A percentile compares a stretch with the other conserved stretches of the same genome.
These are phyloP conservation scores for Pedionomus torquatus DNA, from an alignment of 2,113 vertebrate genomes.

Conservation along the genomic window DNA sequence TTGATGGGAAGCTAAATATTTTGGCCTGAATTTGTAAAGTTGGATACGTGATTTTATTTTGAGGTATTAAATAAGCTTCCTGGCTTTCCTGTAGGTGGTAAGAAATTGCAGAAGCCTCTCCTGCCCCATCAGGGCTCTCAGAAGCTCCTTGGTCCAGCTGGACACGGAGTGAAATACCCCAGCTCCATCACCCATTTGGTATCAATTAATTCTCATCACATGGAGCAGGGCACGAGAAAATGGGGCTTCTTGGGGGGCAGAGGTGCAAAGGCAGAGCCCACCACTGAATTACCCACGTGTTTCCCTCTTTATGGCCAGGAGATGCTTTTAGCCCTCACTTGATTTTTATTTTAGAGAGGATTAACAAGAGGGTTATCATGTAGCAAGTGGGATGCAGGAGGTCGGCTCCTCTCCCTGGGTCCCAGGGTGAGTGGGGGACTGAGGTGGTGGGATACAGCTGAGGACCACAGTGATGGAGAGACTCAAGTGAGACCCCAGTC, in stretches of 20 bases:
- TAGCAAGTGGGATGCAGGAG: not conserved
- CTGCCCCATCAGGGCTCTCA: not conserved
- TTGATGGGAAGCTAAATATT: not conserved
- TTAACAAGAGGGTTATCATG: not conserved
- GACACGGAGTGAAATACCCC: fast-evolving
- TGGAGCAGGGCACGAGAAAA: not conserved
- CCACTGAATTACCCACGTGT: not conserved
- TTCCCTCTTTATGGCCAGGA: not conserved
- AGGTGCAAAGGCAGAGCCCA: not conserved
- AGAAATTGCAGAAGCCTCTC: not conserved
- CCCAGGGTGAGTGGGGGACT: fast-evolving
- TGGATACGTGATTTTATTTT: not conserved
- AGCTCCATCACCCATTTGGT: not conserved
- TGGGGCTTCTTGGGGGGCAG: fast-evolving
- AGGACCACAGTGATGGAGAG: not conserved
- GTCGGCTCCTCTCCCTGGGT: not conserved
- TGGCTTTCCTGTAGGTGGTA: not conserved
- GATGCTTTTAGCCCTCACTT: fast-evolving
- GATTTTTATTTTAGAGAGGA: not conserved
- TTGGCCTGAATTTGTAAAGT: not conserved
- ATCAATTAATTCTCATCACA: fast-evolving
- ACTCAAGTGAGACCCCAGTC: fast-evolving
- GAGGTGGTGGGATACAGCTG: fast-evolving
- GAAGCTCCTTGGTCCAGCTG: not conserved
- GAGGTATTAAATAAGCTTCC: not conserved